phyloP scores from a whole-genome alignment of 2,888 invertebrate genomes.

The Osmoderma eremita region DNA sequence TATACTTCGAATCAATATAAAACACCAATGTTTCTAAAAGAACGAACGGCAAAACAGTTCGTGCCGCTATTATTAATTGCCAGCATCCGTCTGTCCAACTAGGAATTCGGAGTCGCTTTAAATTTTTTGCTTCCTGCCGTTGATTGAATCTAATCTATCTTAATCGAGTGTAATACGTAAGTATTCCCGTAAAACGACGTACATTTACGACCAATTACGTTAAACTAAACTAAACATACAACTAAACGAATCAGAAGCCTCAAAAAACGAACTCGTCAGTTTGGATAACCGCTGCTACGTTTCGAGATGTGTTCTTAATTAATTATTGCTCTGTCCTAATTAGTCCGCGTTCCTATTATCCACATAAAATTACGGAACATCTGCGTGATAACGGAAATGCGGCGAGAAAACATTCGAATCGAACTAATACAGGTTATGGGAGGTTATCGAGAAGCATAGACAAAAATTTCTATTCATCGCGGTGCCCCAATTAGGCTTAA shows the following conservation, averaged over 20 bases:
- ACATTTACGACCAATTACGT: not conserved
- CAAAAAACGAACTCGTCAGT: no score
- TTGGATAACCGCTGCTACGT: not conserved
- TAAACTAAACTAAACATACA: no score
- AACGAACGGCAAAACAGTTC: not conserved
- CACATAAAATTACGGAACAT: slow-evolving; percentile 16
- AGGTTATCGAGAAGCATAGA: slow-evolving; percentile 23
- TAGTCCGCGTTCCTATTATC: not conserved
- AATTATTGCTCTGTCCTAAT: slow-evolving; percentile 13
- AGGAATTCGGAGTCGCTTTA: slow-evolving; percentile 43
- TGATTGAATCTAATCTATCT: slow-evolving; percentile 40
- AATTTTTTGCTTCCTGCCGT: slow-evolving; percentile 47
- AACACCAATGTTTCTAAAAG: not conserved
- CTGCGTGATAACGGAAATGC: slow-evolving; percentile 11
- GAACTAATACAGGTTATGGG: slow-evolving; percentile 24
- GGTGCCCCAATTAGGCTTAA: slow-evolving; percentile 15
- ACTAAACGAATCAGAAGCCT: no score
- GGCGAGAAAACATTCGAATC: slow-evolving; percentile 9
- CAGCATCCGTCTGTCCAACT: slow-evolving; percentile 42
- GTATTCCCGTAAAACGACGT: not conserved
- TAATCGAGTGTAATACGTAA: not conserved
- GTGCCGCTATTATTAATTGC: slow-evolving; percentile 36
- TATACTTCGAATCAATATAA: not conserved
- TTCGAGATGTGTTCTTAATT: not conserved
- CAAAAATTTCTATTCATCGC: slow-evolving; percentile 23